Conservation (phyloP, 2,113 vertebrate species). For the Phoenicopterus ruber region DNA sequence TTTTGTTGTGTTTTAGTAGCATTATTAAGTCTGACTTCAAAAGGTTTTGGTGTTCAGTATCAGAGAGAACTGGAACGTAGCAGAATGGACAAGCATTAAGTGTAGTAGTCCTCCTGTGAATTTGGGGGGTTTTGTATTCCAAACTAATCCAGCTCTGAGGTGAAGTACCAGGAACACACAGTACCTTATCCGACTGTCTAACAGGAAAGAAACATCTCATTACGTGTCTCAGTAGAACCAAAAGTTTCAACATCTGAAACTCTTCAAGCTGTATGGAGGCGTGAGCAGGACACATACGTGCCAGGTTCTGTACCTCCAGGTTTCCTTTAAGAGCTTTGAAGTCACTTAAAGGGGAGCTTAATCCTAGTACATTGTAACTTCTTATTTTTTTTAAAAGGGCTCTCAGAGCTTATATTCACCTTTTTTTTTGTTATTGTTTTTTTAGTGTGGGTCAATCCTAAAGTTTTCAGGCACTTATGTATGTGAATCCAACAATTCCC, state of each 20-base stretch:
- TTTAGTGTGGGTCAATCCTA: not conserved
- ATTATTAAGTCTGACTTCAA: not conserved
- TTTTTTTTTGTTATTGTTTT: not conserved
- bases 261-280: not conserved
- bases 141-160: not conserved
- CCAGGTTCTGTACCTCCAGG: not conserved
- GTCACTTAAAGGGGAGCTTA: not conserved
- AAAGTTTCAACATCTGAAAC: no score
- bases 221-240: not conserved
- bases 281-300: fast-evolving
- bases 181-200: no score
- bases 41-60: not conserved
- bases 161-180: not conserved
- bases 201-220: no score
- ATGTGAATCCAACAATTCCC: not conserved
- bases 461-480: not conserved
- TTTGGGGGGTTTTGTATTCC: no score
- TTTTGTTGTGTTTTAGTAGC: not conserved
- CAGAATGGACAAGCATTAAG: no score
- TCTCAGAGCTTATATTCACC: not conserved
- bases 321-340: not conserved
- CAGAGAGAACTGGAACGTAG: not conserved
- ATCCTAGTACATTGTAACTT: not conserved
- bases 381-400: not conserved
- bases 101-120: not conserved